Percentiles rank a stretch among this genome's conserved stretches.
Evolutionary conservation across 2,797 vertebrate species (phyloP).

Genomic region (Austrolebias charrua): DNA sequence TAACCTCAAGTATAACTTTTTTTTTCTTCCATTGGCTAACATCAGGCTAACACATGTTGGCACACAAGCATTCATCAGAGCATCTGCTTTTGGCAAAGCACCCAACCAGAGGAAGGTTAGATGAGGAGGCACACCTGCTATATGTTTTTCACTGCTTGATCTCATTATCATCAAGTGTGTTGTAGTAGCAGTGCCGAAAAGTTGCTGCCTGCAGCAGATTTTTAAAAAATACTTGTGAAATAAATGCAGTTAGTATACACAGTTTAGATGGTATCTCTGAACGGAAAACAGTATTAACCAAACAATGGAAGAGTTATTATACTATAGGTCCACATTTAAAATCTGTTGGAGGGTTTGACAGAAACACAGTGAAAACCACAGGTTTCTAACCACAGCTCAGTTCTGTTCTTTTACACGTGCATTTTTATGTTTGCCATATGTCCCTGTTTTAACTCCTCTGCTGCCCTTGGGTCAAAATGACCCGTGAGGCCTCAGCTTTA

Average conservation of each 20-base stretch:
- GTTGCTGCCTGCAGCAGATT: conserved; percentile 48
- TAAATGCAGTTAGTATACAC: neutral
- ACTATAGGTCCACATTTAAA: neutral
- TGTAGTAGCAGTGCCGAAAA: conserved; percentile 49
- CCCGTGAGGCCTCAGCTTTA: too few relatives aligned
- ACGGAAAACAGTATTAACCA: neutral
- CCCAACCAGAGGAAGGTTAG: conserved; percentile 55
- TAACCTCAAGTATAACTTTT: conserved; percentile 46
- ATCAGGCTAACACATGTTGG: conserved; percentile 59
- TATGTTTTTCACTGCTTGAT: conserved; percentile 58
- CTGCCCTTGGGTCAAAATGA: too few relatives aligned
- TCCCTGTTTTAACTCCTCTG: too few relatives aligned
- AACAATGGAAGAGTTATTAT: neutral
- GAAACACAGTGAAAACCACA: neutral
- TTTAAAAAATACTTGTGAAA: conserved; percentile 15
- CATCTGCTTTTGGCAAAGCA: conserved; percentile 64
- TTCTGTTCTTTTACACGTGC: too few relatives aligned
- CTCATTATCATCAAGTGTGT: conserved; percentile 57
- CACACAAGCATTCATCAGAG: conserved; percentile 58
- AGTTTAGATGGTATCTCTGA: neutral
- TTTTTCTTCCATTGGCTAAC: conserved; percentile 53
- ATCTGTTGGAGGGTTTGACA: neutral
- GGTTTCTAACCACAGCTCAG: too few relatives aligned
- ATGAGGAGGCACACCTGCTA: conserved; percentile 63
- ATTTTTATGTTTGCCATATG: too few relatives aligned